These are phyloP conservation scores for Nansenia antarctica DNA, from an alignment of 2,113 vertebrate genomes.

Conservation along the genomic window DNA sequence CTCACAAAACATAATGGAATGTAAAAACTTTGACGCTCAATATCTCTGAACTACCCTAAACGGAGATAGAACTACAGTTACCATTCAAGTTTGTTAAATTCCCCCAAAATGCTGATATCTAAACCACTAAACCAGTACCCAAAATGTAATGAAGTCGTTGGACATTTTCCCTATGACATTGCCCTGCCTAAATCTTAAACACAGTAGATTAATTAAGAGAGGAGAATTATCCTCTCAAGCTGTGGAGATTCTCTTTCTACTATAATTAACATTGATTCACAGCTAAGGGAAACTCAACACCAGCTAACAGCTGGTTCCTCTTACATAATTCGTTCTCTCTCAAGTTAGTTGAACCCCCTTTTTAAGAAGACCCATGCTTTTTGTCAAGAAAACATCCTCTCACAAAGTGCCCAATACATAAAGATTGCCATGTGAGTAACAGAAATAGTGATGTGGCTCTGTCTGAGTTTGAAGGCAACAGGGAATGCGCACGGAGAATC, in stretches of 20 bases:
- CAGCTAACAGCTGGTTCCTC: background rate
- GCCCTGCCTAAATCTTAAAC: background rate
- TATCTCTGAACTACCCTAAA: no score
- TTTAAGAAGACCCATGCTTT: background rate
- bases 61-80: no score
- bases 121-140: no score
- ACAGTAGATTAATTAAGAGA: background rate
- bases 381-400: background rate
- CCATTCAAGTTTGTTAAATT: no score
- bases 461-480: conserved; percentile 38
- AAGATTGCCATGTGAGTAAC: background rate
- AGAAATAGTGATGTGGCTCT: conserved; percentile 32
- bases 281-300: background rate
- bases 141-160: background rate
- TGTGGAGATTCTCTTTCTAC: background rate
- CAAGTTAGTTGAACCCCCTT: background rate
- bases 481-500: background rate
- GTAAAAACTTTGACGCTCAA: no score
- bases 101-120: no score
- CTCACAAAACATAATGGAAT: no score
- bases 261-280: conserved; percentile 1
- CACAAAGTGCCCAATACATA: background rate
- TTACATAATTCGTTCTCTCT: background rate
- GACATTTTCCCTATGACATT: background rate
- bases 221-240: background rate